Percentiles rank a stretch among this genome's conserved stretches.
These are phyloP conservation scores for Heliconius erato DNA, from an alignment of 2,888 invertebrate genomes.

Conservation along the genomic window DNA sequence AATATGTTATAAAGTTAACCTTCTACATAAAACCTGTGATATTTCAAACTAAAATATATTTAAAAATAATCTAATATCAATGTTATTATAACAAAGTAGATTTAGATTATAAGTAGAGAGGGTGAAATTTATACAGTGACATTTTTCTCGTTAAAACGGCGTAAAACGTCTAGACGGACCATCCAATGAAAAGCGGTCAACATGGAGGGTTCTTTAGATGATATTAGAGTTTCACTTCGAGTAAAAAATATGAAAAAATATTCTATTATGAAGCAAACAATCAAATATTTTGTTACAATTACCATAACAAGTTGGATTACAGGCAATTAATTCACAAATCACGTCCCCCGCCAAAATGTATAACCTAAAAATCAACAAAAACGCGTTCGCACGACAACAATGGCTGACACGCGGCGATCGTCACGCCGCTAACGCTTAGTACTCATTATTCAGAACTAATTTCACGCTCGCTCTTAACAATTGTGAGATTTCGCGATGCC, in stretches of 20 bases:
- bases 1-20: conserved; percentile 7
- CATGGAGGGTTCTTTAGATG: conserved; percentile 34
- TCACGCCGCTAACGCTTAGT: conserved; percentile 72
- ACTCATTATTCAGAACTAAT: conserved; percentile 79
- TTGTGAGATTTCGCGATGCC: conserved; percentile 79
- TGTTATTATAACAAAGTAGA: conserved; percentile 12
- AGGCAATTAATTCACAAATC: conserved; percentile 73
- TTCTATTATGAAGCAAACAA: conserved; percentile 3
- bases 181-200: conserved; percentile 38
- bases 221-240: conserved; percentile 25
- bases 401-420: conserved; percentile 77
- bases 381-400: conserved; percentile 76
- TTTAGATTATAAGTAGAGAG: conserved; percentile 8
- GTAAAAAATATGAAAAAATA: conserved; percentile 7
- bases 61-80: neutral
- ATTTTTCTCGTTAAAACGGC: conserved; percentile 39
- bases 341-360: conserved; percentile 60
- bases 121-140: conserved; percentile 19
- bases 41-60: conserved; percentile 13
- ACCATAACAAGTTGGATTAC: conserved; percentile 51
- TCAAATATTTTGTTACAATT: conserved; percentile 28
- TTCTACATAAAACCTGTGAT: conserved; percentile 1
- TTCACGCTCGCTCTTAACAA: conserved; percentile 81
- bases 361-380: conserved; percentile 79
- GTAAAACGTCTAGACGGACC: conserved; percentile 39